Percentiles rank a stretch among this genome's conserved stretches.
phyloP scores from a whole-genome alignment of 2,888 invertebrate species.

The Dicranocentrus wangi region DNA sequence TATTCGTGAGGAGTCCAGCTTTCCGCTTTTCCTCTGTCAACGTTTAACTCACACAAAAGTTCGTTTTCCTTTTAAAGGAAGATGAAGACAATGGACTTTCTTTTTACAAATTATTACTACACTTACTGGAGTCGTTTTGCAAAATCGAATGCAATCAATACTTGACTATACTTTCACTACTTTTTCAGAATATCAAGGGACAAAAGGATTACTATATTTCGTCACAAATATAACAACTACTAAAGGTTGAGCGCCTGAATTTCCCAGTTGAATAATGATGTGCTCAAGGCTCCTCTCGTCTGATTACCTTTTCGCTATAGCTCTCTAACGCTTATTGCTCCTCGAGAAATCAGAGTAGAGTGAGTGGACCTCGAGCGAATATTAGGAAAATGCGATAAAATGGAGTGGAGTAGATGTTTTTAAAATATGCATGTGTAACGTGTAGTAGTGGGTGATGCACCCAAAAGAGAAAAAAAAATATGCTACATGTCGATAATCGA shows the following conservation, averaged over 20 bases:
- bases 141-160: too few species aligned
- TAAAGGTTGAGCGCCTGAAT: too few species aligned
- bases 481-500: slow-evolving; percentile 56
- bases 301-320: too few species aligned
- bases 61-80: background rate
- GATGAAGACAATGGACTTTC: background rate
- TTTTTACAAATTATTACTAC: too few species aligned
- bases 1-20: slow-evolving; percentile 60
- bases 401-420: background rate
- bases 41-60: slow-evolving; percentile 8
- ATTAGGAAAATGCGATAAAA: slow-evolving; percentile 36
- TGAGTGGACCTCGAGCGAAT: slow-evolving; percentile 57
- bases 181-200: too few species aligned
- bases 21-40: slow-evolving; percentile 16
- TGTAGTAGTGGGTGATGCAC: slow-evolving; percentile 34
- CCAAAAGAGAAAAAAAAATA: background rate
- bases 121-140: too few species aligned
- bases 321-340: background rate
- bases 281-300: too few species aligned
- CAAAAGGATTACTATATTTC: too few species aligned
- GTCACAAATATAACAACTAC: too few species aligned
- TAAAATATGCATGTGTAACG: slow-evolving; percentile 20
- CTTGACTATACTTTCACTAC: too few species aligned
- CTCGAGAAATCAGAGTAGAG: slow-evolving; percentile 26
- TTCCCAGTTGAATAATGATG: too few species aligned